phyloP scores from a whole-genome alignment of 2,888 invertebrate genomes.

The Protula sp. region DNA sequence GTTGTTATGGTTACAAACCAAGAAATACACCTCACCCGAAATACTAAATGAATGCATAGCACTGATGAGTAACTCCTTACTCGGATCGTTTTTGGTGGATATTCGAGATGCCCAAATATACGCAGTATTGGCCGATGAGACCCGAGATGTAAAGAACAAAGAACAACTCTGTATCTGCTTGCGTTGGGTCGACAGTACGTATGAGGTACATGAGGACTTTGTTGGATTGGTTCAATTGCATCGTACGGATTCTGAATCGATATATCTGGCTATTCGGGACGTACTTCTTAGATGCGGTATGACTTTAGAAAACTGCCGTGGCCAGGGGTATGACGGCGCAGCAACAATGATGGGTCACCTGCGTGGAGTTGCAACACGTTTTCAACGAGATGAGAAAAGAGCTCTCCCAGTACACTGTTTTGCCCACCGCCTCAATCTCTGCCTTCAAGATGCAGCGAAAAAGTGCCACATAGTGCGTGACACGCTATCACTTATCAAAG shows the following conservation, averaged over 20 bases:
- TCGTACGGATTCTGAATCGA: not conserved
- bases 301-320: not conserved
- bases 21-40: not conserved
- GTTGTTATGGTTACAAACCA: not conserved
- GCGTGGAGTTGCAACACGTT: conserved; percentile 2
- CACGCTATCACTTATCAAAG: not conserved
- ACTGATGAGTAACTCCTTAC: not conserved
- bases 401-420: conserved; percentile 5
- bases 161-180: not conserved
- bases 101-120: not conserved
- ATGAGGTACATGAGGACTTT: not conserved
- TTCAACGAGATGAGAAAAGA: not conserved
- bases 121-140: not conserved
- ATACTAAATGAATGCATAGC: not conserved
- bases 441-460: not conserved
- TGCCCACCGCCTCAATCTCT: conserved; percentile 1
- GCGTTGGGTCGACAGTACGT: not conserved
- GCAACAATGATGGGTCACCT: conserved; percentile 3
- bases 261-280: not conserved
- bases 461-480: not conserved
- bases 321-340: conserved; percentile 8
- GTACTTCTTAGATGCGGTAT: not conserved
- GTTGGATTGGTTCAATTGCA: not conserved
- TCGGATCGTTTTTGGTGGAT: not conserved
- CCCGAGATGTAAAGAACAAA: not conserved